Conservation (phyloP, 2,888 invertebrate species). For the Leptinotarsa peninsularis region DNA sequence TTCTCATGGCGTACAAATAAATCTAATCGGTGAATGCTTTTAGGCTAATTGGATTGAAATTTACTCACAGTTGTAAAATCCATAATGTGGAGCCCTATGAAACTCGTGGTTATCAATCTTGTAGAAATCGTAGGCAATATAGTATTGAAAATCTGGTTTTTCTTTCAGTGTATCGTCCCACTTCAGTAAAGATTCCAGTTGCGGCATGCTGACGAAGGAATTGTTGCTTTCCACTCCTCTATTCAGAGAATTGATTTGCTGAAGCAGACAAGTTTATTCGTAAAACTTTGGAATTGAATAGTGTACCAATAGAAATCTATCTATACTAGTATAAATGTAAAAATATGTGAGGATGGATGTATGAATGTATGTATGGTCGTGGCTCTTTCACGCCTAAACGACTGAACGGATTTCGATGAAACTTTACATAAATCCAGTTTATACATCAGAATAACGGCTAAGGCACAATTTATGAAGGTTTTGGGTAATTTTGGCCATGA, state of each 20-base stretch:
- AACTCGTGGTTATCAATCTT: slow-evolving; percentile 84
- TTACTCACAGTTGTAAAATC: slow-evolving; percentile 76
- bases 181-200: slow-evolving; percentile 72
- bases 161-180: slow-evolving; percentile 73
- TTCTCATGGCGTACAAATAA: slow-evolving; percentile 1
- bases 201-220: slow-evolving; percentile 71
- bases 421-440: no score
- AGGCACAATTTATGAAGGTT: no score
- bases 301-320: neutral
- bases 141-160: slow-evolving; percentile 84
- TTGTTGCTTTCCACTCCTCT: slow-evolving; percentile 76
- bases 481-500: no score
- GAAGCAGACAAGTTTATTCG: slow-evolving; percentile 48
- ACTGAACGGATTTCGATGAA: no score
- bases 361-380: no score
- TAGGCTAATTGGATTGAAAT: slow-evolving; percentile 17
- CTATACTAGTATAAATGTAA: no score
- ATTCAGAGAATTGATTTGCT: slow-evolving; percentile 87
- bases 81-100: slow-evolving; percentile 79
- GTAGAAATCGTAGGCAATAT: slow-evolving; percentile 89
- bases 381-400: no score
- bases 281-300: neutral
- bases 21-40: slow-evolving; percentile 5
- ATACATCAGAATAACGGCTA: no score
- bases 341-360: no score